phyloP scores from a whole-genome alignment of 2,113 vertebrate species.

The Cervus canadensis region DNA sequence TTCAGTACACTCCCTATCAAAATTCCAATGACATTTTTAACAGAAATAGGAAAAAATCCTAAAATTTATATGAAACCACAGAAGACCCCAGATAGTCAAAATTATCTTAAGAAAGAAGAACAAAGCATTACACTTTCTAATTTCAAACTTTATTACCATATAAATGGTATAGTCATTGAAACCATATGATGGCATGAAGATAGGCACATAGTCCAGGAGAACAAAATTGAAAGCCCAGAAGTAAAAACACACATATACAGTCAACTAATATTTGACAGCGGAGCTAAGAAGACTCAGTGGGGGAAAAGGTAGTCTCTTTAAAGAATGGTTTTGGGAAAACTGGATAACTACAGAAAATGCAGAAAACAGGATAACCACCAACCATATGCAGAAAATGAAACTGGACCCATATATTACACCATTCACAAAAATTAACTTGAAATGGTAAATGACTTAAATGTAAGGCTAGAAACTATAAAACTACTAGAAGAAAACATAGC shows the following conservation, averaged over 20 bases:
- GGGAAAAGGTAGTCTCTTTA: background rate
- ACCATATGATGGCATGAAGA: background rate
- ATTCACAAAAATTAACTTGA: background rate
- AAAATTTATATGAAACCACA: background rate
- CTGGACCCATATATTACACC: background rate
- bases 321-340: background rate
- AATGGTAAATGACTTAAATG: background rate
- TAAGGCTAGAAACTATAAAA: background rate
- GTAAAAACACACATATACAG: background rate
- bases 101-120: background rate
- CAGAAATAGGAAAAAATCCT: background rate
- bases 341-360: background rate
- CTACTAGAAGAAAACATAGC: background rate
- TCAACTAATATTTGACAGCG: background rate
- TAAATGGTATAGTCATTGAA: background rate
- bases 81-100: background rate
- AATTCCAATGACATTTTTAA: background rate
- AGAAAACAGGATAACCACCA: background rate
- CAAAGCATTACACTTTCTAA: background rate
- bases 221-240: background rate
- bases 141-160: background rate
- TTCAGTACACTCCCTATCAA: background rate
- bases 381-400: background rate
- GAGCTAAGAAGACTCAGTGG: background rate
- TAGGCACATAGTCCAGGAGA: background rate